Evolutionary conservation across 1,140 invertebrate genomes (phyloP).

Genomic region (Rhagoletis pomonella): DNA sequence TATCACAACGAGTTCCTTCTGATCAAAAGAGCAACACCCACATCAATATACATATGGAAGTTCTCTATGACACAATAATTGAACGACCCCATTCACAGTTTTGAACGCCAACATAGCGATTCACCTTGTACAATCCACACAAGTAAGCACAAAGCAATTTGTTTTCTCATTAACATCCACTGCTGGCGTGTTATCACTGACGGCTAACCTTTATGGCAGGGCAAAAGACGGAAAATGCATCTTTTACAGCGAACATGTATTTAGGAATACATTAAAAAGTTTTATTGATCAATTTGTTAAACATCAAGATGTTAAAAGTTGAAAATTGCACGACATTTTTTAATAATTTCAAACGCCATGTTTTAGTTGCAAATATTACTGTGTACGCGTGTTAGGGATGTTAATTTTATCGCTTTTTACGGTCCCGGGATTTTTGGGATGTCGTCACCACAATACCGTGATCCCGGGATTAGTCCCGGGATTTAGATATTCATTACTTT

Average conservation of each 20-base stretch:
- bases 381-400: background rate
- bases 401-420: no score
- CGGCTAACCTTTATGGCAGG: background rate
- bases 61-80: background rate
- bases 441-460: no score
- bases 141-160: background rate
- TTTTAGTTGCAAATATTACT: background rate
- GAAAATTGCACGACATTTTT: background rate
- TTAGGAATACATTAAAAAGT: slow-evolving; percentile 34
- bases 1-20: no score
- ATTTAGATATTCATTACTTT: no score
- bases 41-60: no score
- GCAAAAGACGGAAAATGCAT: background rate
- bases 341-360: slow-evolving; percentile 14
- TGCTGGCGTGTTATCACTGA: background rate
- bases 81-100: background rate
- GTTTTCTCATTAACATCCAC: background rate
- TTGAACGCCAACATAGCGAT: background rate
- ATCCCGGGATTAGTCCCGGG: no score
- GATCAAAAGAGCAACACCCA: no score
- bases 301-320: slow-evolving; percentile 2
- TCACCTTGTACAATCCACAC: background rate
- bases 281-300: slow-evolving; percentile 31
- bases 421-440: no score
- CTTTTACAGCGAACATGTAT: background rate